Evolutionary conservation across 92 coral and sea anemone genomes (phyloP).

Genomic region (Ricordea florida): DNA sequence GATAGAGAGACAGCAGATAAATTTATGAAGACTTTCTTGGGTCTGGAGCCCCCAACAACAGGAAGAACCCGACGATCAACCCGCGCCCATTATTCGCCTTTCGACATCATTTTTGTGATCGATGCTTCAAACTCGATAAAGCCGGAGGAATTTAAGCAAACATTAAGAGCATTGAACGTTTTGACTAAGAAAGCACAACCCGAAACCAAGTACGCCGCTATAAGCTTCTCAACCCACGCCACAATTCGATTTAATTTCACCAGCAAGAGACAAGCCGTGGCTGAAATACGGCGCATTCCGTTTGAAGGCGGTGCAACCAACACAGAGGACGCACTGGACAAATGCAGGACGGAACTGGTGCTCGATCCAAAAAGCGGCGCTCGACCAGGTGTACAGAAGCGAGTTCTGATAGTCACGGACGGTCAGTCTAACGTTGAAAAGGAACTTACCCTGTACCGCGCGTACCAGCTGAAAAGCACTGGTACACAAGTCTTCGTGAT

Average conservation of each 20-base stretch:
- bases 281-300: background rate
- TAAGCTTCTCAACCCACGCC: conserved; percentile 61
- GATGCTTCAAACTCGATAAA: conserved; percentile 72
- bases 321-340: conserved; percentile 63
- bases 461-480: conserved; percentile 48
- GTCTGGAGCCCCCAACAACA: background rate
- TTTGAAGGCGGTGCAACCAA: conserved; percentile 30
- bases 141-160: conserved; percentile 28
- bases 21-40: conserved; percentile 38
- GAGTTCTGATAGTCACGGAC: conserved; percentile 71
- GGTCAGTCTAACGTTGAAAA: conserved; percentile 74
- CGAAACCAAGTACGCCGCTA: conserved; percentile 51
- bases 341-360: conserved; percentile 26
- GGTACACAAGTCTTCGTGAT: conserved; percentile 73
- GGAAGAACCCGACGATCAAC: background rate
- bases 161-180: conserved; percentile 38
- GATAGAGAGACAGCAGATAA: conserved; percentile 17
- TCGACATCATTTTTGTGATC: conserved; percentile 63
- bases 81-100: background rate
- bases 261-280: conserved; percentile 27
- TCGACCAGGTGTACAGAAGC: conserved; percentile 39
- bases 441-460: conserved; percentile 60
- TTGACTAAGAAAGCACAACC: conserved; percentile 56
- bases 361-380: conserved; percentile 16
- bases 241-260: conserved; percentile 50